A percentile compares a stretch with the other conserved stretches of the same genome.
These are phyloP conservation scores for Salvelinus fontinalis DNA, from an alignment of 2,113 vertebrate genomes.

Conservation along the genomic window DNA sequence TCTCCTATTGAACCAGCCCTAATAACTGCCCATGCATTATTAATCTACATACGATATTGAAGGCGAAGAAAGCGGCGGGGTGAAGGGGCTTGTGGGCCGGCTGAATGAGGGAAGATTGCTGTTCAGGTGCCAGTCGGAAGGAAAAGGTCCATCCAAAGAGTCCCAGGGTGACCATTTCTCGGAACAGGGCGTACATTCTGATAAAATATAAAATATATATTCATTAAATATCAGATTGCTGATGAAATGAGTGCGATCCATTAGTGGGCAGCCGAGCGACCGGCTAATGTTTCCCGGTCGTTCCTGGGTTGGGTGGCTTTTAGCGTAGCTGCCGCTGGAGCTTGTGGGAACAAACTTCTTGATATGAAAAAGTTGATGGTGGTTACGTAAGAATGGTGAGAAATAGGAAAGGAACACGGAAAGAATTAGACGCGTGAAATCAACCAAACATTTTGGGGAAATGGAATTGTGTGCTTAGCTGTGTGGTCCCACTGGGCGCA, in stretches of 20 bases:
- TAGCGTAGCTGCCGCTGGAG: conserved; percentile 62
- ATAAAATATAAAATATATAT: conserved; percentile 88
- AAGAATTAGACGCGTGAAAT: background rate
- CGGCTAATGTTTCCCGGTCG: conserved; percentile 80
- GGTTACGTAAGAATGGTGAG: background rate
- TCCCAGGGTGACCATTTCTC: conserved; percentile 81
- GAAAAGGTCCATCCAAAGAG: conserved; percentile 73
- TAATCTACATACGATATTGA: conserved; percentile 81
- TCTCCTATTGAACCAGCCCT: conserved; percentile 83
- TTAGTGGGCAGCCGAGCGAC: conserved; percentile 73
- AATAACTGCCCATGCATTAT: conserved; percentile 86
- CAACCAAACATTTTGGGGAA: too few species aligned
- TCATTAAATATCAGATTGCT: conserved; percentile 85
- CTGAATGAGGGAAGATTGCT: conserved; percentile 66
- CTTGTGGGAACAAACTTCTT: conserved; percentile 67
- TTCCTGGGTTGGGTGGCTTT: conserved; percentile 67
- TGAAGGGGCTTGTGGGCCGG: conserved; percentile 52
- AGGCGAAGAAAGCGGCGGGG: conserved; percentile 63
- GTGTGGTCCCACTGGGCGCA: too few species aligned
- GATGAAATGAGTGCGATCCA: conserved; percentile 86
- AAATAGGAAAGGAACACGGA: background rate
- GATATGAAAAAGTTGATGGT: conserved; percentile 42
- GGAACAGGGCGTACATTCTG: conserved; percentile 81
- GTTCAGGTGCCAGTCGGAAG: conserved; percentile 75
- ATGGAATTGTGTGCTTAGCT: too few species aligned